Evolutionary conservation across 2,888 invertebrate genomes (phyloP).

Genomic region (Lasioglossum figueresi): DNA sequence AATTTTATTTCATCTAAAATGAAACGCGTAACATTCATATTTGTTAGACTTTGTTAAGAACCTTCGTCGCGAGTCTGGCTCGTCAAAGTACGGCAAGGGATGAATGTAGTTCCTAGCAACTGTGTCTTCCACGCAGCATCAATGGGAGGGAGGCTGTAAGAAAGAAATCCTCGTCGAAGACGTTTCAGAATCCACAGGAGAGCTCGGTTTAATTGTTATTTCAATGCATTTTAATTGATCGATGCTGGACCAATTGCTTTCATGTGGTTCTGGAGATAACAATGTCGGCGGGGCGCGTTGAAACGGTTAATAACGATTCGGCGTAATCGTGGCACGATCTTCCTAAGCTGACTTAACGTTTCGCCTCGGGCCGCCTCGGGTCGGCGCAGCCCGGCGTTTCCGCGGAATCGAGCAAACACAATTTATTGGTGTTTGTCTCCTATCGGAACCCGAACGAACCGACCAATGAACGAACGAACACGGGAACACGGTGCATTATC

Average conservation of each 20-base stretch:
- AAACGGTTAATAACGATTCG: neutral
- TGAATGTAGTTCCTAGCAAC: neutral
- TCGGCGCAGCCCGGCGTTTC: neutral
- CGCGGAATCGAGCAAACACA: neutral
- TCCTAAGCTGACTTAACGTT: conserved; percentile 8
- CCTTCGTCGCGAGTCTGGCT: too few species aligned
- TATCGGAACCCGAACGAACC: neutral
- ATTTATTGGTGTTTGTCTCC: conserved; percentile 11
- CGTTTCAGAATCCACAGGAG: neutral
- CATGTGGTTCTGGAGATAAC: neutral
- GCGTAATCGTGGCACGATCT: conserved; percentile 10
- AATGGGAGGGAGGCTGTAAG: neutral
- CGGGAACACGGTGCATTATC: conserved; percentile 21
- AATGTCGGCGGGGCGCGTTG: neutral
- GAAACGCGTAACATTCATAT: too few species aligned
- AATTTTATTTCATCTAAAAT: too few species aligned
- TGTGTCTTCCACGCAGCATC: neutral
- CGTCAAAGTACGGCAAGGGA: too few species aligned
- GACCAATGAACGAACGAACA: neutral
- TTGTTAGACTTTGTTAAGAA: too few species aligned
- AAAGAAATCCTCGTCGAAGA: neutral
- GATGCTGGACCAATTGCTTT: neutral
- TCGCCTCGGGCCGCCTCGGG: neutral
- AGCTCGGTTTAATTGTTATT: neutral
- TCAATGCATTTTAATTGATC: conserved; percentile 1